Conservation (phyloP, 1,140 invertebrate species). For the Aradophagus sp. region DNA sequence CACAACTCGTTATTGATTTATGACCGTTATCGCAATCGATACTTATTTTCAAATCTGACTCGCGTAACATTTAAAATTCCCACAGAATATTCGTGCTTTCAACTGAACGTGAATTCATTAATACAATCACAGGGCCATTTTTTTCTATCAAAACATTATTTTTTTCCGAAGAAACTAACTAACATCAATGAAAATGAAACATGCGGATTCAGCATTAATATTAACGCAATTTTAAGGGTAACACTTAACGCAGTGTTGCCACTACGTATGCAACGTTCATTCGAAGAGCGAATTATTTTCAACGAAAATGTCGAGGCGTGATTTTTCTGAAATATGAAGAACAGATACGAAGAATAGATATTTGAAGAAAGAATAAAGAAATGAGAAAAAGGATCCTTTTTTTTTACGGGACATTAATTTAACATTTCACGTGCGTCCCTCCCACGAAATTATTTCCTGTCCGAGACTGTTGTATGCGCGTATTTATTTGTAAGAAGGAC, state of each 20-base stretch:
- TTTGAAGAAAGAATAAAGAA: not conserved
- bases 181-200: too few relatives aligned
- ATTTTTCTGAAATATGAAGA: not conserved
- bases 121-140: too few relatives aligned
- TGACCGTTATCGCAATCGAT: conserved; percentile 34
- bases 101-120: conserved; percentile 8
- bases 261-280: too few relatives aligned
- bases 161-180: too few relatives aligned
- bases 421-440: conserved; percentile 41
- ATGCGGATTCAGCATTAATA: too few relatives aligned
- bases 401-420: conserved; percentile 47
- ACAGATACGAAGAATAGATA: conserved; percentile 3
- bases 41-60: too few relatives aligned
- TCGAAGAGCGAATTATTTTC: too few relatives aligned
- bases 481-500: conserved; percentile 61
- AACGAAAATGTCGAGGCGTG: too few relatives aligned
- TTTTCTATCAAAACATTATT: too few relatives aligned
- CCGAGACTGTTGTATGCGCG: conserved; percentile 35
- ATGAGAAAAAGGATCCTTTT: not conserved
- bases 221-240: too few relatives aligned
- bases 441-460: conserved; percentile 42
- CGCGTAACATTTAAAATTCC: conserved; percentile 22
- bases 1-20: conserved; percentile 43
- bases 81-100: not conserved
- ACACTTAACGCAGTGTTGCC: too few relatives aligned